A percentile compares a stretch with the other conserved stretches of the same genome.
phyloP scores from a whole-genome alignment of 2,888 invertebrate species.

The Agelastica alni region DNA sequence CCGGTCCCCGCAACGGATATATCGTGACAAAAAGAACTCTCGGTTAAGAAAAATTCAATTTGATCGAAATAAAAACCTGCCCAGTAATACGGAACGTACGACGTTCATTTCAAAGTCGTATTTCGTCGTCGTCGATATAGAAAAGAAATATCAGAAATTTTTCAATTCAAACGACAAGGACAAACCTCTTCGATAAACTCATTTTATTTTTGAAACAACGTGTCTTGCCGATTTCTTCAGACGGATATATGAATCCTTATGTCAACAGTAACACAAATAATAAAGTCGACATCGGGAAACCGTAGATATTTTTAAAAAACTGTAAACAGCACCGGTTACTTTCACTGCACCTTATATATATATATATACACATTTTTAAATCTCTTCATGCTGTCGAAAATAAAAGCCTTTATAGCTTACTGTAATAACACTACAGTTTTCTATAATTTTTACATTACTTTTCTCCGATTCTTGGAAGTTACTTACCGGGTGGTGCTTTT shows the following conservation, averaged over 20 bases:
- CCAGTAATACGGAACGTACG: not conserved
- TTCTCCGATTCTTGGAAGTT: no score
- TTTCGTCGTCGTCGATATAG: not conserved
- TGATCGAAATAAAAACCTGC: not conserved
- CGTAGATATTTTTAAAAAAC: no score
- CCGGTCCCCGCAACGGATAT: not conserved
- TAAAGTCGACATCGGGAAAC: no score
- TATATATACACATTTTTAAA: no score
- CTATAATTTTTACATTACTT: no score
- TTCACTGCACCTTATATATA: no score
- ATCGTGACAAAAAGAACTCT: not conserved
- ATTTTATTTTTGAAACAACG: not conserved
- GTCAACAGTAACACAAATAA: slow-evolving; percentile 4
- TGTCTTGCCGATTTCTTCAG: not conserved
- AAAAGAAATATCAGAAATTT: not conserved
- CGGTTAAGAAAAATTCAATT: not conserved
- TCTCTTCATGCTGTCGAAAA: no score
- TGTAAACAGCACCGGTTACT: no score
- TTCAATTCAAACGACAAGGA: not conserved
- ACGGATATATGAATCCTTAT: not conserved
- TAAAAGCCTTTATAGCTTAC: no score
- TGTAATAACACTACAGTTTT: no score
- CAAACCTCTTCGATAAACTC: not conserved
- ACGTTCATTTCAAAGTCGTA: not conserved
- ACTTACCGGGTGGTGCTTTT: no score